Evolutionary conservation across 2,113 vertebrate species (phyloP).

Genomic region (Apteryx owenii): DNA sequence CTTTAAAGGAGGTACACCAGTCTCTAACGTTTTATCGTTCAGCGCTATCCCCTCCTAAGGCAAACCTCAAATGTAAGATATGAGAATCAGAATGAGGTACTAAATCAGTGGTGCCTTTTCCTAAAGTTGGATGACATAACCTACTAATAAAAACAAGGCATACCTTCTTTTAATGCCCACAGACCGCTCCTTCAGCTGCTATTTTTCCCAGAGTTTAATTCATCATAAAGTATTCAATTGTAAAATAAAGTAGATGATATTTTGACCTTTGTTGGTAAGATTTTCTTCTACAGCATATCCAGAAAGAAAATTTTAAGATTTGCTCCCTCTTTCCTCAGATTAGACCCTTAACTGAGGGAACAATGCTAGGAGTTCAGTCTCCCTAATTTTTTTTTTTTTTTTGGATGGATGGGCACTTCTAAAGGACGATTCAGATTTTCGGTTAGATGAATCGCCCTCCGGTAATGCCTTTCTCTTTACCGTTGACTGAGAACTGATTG

Average conservation of each 20-base stretch:
- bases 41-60: neutral
- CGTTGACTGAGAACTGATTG: neutral
- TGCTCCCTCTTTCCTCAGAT: neutral
- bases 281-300: neutral
- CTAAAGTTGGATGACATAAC: neutral
- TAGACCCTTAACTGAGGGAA: neutral
- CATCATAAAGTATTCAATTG: neutral
- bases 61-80: neutral
- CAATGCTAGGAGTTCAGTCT: neutral
- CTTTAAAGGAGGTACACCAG: neutral
- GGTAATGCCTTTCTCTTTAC: neutral
- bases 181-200: neutral
- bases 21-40: neutral
- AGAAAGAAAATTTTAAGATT: neutral
- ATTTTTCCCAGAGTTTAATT: neutral
- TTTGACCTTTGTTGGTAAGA: neutral
- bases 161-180: neutral
- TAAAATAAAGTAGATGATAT: neutral
- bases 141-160: neutral
- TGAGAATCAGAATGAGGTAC: neutral
- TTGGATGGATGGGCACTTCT: neutral
- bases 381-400: neutral
- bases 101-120: neutral
- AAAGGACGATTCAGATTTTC: neutral
- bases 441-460: accelerated